phyloP scores from a whole-genome alignment of 2,797 vertebrate species.

The Vespertilio murinus region DNA sequence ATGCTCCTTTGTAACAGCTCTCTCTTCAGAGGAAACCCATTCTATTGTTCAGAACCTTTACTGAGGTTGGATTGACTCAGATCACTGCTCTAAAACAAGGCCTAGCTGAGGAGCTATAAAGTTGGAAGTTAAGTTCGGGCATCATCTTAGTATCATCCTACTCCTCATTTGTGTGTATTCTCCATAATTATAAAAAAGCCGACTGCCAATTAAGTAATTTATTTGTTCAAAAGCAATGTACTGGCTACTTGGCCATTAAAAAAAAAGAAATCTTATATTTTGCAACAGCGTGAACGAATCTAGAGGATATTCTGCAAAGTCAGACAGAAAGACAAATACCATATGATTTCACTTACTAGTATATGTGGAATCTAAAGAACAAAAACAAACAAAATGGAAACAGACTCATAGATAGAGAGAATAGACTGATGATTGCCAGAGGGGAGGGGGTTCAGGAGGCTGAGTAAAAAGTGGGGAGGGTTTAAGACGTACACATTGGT shows the following conservation, averaged over 20 bases:
- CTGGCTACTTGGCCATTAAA: not conserved
- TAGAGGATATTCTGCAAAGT: not conserved
- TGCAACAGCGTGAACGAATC: not conserved
- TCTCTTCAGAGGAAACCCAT: not conserved
- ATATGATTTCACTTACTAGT: not conserved
- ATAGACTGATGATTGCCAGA: not conserved
- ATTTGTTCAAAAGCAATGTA: not conserved
- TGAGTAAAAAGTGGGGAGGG: not conserved
- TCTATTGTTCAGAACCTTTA: not conserved
- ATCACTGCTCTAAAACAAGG: not conserved
- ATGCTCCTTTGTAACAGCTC: not conserved
- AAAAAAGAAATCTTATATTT: not conserved
- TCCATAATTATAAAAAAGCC: not conserved
- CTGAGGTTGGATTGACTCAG: not conserved
- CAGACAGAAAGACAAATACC: not conserved
- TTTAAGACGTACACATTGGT: not conserved
- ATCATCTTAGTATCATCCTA: not conserved
- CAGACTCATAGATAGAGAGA: not conserved
- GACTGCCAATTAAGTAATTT: not conserved
- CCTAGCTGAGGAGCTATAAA: not conserved
- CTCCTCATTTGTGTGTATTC: accelerated
- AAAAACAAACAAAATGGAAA: not conserved
- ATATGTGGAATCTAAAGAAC: not conserved
- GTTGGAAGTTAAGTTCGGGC: not conserved
- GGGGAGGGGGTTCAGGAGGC: not conserved